A percentile compares a stretch with the other conserved stretches of the same genome.
These are phyloP conservation scores for Lasioglossum villosulum DNA, from an alignment of 2,888 invertebrate species.

Conservation along the genomic window DNA sequence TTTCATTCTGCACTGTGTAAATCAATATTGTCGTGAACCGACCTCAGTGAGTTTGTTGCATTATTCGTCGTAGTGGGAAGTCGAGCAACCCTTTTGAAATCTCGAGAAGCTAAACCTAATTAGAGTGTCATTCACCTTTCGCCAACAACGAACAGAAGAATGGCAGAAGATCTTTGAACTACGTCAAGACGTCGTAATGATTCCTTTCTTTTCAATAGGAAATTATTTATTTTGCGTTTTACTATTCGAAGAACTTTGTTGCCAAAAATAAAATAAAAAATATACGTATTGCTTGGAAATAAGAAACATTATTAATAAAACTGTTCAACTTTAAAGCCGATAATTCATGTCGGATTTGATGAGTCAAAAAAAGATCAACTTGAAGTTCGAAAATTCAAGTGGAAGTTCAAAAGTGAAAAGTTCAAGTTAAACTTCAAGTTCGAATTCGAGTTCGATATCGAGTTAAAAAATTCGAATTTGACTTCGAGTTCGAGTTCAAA, in stretches of 20 bases:
- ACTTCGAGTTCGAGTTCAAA: too few species aligned
- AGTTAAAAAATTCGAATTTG: too few species aligned
- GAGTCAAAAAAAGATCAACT: too few species aligned
- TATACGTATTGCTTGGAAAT: not conserved
- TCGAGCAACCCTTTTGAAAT: slow-evolving; percentile 64
- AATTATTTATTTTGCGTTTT: not conserved
- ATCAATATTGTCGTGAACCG: slow-evolving; percentile 48
- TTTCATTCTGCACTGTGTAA: slow-evolving; percentile 20
- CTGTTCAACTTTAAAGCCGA: too few species aligned
- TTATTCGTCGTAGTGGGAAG: slow-evolving; percentile 47
- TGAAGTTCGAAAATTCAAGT: too few species aligned
- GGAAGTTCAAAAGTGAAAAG: too few species aligned
- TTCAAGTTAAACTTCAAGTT: too few species aligned
- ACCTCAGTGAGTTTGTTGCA: slow-evolving; percentile 25
- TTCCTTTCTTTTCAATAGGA: not conserved
- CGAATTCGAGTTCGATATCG: too few species aligned
- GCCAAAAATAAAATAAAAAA: not conserved
- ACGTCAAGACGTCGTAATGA: slow-evolving; percentile 29
- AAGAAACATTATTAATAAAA: too few species aligned
- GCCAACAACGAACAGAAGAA: slow-evolving; percentile 40
- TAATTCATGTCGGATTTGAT: too few species aligned
- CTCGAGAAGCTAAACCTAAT: slow-evolving; percentile 75
- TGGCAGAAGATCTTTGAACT: slow-evolving; percentile 25
- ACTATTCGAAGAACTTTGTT: not conserved
- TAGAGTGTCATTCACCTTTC: slow-evolving; percentile 74